Conservation (phyloP, 2,797 vertebrate genomes). For the Lutjanus campechanus region DNA sequence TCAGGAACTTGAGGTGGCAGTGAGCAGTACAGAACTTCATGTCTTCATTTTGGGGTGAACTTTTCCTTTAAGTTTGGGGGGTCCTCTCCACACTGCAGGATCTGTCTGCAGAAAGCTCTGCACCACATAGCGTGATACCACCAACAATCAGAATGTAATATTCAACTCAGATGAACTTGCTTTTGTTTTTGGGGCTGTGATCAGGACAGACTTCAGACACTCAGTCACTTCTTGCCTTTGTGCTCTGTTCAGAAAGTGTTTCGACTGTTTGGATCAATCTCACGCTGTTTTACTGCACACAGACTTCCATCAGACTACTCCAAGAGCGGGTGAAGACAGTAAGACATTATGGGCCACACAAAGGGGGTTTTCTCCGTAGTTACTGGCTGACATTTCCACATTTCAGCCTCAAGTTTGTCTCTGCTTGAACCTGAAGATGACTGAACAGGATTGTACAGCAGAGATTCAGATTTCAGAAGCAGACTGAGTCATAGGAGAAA, state of each 20-base stretch:
- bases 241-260: slow-evolving; percentile 57
- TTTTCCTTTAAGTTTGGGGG: slow-evolving; percentile 42
- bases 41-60: slow-evolving; percentile 52
- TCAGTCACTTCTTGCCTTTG: slow-evolving; percentile 63
- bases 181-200: slow-evolving; percentile 25
- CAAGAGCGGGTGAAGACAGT: background rate
- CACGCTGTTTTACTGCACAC: slow-evolving; percentile 18
- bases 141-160: slow-evolving; percentile 71
- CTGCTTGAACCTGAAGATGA: background rate
- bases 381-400: background rate
- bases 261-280: slow-evolving; percentile 35
- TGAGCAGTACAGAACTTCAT: background rate
- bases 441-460: background rate
- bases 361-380: background rate
- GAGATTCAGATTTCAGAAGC: background rate
- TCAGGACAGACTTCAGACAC: slow-evolving; percentile 40
- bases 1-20: background rate
- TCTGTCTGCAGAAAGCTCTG: slow-evolving; percentile 10
- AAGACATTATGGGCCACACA: background rate
- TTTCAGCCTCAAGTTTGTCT: background rate
- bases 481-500: background rate
- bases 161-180: slow-evolving; percentile 29
- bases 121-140: background rate
- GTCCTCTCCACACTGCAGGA: slow-evolving; percentile 5
- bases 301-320: slow-evolving; percentile 1